Percentiles rank a stretch among this genome's conserved stretches.
These are phyloP conservation scores for Kradibia gibbosae DNA, from an alignment of 1,140 invertebrate species.

Conservation along the genomic window DNA sequence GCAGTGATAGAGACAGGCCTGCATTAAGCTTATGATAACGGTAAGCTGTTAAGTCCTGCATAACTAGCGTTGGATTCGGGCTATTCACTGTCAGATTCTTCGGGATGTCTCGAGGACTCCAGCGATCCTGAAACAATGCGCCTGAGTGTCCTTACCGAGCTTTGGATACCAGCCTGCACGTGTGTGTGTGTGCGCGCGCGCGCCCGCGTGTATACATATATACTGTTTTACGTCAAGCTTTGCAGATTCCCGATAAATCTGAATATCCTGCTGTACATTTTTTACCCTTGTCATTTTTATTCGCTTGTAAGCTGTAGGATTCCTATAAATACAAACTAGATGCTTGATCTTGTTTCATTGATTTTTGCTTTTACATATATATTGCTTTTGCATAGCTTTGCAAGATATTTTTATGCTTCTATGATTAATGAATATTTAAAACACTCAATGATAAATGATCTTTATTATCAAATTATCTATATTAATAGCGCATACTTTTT, in stretches of 20 bases:
- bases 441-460: background rate
- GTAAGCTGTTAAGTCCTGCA: constrained; percentile 58
- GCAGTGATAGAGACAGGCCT: constrained; percentile 64
- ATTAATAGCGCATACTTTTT: background rate
- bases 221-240: too few species aligned
- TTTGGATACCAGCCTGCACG: background rate
- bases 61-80: background rate
- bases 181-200: background rate
- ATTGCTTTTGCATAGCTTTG: background rate
- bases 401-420: background rate
- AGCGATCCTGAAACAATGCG: background rate
- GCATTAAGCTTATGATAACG: constrained; percentile 70
- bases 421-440: background rate
- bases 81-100: constrained; percentile 52
- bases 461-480: background rate
- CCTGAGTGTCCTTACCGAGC: background rate
- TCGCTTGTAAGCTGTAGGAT: background rate
- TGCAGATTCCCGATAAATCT: constrained; percentile 43
- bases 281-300: constrained; percentile 8
- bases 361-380: background rate
- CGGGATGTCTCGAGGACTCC: constrained; percentile 24
- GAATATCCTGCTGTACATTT: constrained; percentile 43
- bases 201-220: constrained; percentile 30
- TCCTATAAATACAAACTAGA: background rate
- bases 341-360: too few species aligned